phyloP scores from a whole-genome alignment of 1,140 invertebrate species.

The Eumeta japonica region DNA sequence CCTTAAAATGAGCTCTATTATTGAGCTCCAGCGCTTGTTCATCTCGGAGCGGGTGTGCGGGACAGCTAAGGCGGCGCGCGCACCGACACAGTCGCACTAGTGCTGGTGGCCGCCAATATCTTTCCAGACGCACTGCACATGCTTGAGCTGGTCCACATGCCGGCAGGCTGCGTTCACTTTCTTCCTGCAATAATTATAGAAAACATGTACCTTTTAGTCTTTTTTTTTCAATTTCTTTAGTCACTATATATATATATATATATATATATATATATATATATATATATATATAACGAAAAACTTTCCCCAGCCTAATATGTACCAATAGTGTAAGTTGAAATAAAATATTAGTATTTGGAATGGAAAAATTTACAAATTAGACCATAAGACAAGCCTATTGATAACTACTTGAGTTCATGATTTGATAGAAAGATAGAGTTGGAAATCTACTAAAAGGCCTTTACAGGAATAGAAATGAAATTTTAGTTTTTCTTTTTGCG shows the following conservation, averaged over 20 bases:
- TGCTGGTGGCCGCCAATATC: slow-evolving; percentile 36
- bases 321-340: too few relatives aligned
- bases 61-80: slow-evolving; percentile 28
- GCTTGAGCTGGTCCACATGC: slow-evolving; percentile 23
- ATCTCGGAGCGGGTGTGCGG: slow-evolving; percentile 12
- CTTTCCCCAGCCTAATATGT: background rate
- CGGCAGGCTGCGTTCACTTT: slow-evolving; percentile 37
- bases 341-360: too few relatives aligned
- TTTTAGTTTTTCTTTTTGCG: too few relatives aligned
- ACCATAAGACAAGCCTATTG: too few relatives aligned
- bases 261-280: background rate
- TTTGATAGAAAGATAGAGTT: too few relatives aligned
- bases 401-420: too few relatives aligned
- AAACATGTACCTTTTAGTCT: too few relatives aligned
- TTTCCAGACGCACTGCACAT: slow-evolving; percentile 28
- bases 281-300: background rate
- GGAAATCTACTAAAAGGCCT: too few relatives aligned
- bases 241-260: background rate
- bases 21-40: slow-evolving; percentile 21
- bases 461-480: too few relatives aligned
- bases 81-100: slow-evolving; percentile 39
- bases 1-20: slow-evolving; percentile 39
- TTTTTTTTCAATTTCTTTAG: background rate
- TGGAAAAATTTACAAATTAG: too few relatives aligned
- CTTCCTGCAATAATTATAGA: too few relatives aligned